Conservation (phyloP, 2,113 vertebrate species). For the Elephas maximus region DNA sequence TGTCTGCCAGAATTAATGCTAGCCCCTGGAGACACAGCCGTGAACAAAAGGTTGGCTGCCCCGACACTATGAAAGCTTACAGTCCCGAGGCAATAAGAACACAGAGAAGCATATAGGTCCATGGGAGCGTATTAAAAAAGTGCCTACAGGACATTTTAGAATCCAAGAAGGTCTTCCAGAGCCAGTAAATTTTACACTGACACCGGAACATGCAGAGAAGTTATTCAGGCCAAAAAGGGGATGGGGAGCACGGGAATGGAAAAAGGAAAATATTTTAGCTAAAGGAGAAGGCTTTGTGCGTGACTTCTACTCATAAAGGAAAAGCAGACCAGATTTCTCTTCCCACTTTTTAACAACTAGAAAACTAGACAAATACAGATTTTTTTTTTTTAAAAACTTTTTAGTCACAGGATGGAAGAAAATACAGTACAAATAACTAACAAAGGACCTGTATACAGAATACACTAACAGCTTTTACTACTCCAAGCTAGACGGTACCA, state of each 20-base stretch:
- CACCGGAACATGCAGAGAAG: neutral
- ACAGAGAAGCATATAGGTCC: neutral
- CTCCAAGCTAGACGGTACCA: neutral
- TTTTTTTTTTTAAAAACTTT: neutral
- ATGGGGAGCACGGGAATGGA: neutral
- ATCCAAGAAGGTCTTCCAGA: neutral
- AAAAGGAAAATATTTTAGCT: neutral
- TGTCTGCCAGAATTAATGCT: neutral
- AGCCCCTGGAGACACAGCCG: neutral
- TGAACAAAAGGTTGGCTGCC: neutral
- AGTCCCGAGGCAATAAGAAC: neutral
- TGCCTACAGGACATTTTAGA: neutral
- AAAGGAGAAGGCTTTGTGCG: neutral
- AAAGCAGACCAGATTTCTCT: neutral
- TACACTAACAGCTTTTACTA: neutral
- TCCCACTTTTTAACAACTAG: neutral
- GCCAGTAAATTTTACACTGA: neutral
- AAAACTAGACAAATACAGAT: constrained; percentile 20
- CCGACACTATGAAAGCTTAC: neutral
- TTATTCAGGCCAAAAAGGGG: neutral
- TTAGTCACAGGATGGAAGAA: neutral
- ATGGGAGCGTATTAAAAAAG: neutral
- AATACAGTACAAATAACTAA: neutral
- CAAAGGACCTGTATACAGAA: neutral
- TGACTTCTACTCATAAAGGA: neutral